These are phyloP conservation scores for Sarcoramphus papa DNA, from an alignment of 2,797 vertebrate species.

Conservation along the genomic window DNA sequence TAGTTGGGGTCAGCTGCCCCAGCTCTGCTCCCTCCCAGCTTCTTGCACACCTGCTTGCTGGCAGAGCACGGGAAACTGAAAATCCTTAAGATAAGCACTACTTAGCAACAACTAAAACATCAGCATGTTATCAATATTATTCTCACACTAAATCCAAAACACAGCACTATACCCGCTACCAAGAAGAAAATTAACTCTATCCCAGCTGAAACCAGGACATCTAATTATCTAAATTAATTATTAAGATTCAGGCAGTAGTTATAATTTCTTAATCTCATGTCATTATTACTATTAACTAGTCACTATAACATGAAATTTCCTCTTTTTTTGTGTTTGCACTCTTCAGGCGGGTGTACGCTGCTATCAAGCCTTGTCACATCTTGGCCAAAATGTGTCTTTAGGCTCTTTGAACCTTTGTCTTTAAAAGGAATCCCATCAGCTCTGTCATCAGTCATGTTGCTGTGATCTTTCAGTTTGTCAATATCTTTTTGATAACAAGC, in stretches of 20 bases:
- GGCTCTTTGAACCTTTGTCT: slow-evolving; percentile 1
- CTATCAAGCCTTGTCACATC: neutral
- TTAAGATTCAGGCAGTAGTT: neutral
- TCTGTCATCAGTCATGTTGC: neutral
- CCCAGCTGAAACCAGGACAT: neutral
- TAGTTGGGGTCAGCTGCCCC: too few relatives aligned
- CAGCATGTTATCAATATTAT: too few relatives aligned
- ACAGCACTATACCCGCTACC: too few relatives aligned
- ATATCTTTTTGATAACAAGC: slow-evolving; percentile 26
- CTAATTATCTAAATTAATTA: neutral
- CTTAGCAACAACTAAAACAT: too few relatives aligned
- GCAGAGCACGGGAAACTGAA: too few relatives aligned
- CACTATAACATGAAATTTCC: neutral
- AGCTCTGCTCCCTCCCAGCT: too few relatives aligned
- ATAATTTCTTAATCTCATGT: neutral
- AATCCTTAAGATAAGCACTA: too few relatives aligned
- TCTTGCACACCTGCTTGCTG: too few relatives aligned
- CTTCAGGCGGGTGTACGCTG: rapidly evolving
- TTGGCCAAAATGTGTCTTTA: neutral
- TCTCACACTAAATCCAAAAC: too few relatives aligned
- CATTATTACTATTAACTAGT: neutral
- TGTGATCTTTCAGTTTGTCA: slow-evolving; percentile 23
- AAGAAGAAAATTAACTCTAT: too few relatives aligned
- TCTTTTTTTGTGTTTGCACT: neutral
- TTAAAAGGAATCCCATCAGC: slow-evolving; percentile 1